These are phyloP conservation scores for Phlogophora meticulosa DNA, from an alignment of 2,888 invertebrate species.

Conservation along the genomic window DNA sequence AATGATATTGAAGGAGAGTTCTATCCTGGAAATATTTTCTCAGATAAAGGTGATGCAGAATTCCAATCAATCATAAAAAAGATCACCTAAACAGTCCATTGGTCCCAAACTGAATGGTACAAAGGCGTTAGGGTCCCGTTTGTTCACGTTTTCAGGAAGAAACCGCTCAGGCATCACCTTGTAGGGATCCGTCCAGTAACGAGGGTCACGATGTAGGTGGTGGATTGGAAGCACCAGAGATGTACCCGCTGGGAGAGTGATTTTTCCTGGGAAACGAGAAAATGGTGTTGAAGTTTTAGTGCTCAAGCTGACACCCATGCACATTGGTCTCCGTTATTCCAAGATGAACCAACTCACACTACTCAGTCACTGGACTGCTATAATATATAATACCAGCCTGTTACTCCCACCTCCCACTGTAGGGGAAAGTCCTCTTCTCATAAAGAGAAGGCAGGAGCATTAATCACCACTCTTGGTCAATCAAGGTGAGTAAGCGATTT, in stretches of 20 bases:
- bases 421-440: too few species aligned
- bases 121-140: constrained; percentile 80
- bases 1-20: too few species aligned
- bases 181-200: constrained; percentile 81
- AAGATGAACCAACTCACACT: too few species aligned
- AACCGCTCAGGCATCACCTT: constrained; percentile 82
- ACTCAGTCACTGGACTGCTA: too few species aligned
- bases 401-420: too few species aligned
- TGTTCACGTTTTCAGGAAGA: constrained; percentile 77
- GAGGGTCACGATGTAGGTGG: constrained; percentile 79
- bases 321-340: too few species aligned
- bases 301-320: too few species aligned
- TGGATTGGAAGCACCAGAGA: constrained; percentile 82
- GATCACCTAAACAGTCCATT: constrained; percentile 85
- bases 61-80: neutral
- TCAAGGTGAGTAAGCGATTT: too few species aligned
- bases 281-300: neutral
- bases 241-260: constrained; percentile 80
- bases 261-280: constrained; percentile 72
- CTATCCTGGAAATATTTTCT: too few species aligned
- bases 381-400: too few species aligned
- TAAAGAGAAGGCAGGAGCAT: too few species aligned
- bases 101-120: constrained; percentile 84
- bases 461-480: too few species aligned
- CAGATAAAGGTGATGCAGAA: neutral